A percentile compares a stretch with the other conserved stretches of the same genome.
Evolutionary conservation across 2,797 vertebrate genomes (phyloP).

Genomic region (Botia kubotai): DNA sequence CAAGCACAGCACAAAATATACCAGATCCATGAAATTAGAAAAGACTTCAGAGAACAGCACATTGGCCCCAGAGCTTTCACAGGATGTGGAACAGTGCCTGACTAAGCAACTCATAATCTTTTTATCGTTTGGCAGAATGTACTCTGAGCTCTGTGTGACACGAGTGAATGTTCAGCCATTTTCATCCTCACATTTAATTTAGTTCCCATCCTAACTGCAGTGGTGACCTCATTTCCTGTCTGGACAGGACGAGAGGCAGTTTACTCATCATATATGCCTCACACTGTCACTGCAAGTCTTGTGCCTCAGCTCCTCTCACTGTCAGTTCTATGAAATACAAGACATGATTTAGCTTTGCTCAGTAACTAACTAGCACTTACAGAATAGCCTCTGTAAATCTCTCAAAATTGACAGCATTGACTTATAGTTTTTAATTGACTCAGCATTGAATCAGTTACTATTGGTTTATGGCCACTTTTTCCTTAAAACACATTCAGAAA

Average conservation of each 20-base stretch:
- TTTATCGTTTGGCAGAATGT: slow-evolving; percentile 17
- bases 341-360: too few relatives aligned
- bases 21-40: slow-evolving; percentile 15
- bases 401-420: not conserved
- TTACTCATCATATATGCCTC: not conserved
- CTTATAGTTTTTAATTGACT: too few relatives aligned
- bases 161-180: slow-evolving; percentile 37
- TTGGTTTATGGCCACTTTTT: not conserved
- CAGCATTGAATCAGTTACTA: too few relatives aligned
- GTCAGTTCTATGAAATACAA: not conserved
- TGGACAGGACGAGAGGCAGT: slow-evolving; percentile 1
- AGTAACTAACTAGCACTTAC: too few relatives aligned
- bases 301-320: not conserved
- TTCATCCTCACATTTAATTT: slow-evolving; percentile 9
- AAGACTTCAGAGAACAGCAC: not conserved
- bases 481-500: not conserved
- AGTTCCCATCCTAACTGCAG: slow-evolving; percentile 27
- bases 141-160: slow-evolving; percentile 15
- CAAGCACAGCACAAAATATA: slow-evolving; percentile 27
- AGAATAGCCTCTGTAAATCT: too few relatives aligned
- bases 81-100: not conserved
- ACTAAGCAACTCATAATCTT: slow-evolving; percentile 20
- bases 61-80: not conserved
- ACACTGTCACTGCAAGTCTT: not conserved
- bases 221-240: slow-evolving; percentile 35